phyloP scores from a whole-genome alignment of 2,113 vertebrate species.

The Oplegnathus fasciatus region DNA sequence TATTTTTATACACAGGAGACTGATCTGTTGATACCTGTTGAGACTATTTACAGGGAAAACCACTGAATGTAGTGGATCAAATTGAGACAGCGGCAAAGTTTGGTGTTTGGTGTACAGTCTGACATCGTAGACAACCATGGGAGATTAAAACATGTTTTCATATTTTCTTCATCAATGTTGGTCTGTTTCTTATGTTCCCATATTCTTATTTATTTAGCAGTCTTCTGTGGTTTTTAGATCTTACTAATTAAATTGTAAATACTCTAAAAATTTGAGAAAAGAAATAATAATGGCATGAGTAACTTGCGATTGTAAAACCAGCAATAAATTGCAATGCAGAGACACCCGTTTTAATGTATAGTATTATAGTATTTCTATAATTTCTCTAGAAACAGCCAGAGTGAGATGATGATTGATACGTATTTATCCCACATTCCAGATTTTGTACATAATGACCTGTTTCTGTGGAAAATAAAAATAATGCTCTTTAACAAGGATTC shows the following conservation, averaged over 20 bases:
- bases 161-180: slow-evolving; percentile 66
- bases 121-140: slow-evolving; percentile 77
- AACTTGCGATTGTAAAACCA: slow-evolving; percentile 87
- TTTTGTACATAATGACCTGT: slow-evolving; percentile 94
- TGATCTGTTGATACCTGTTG: slow-evolving; percentile 67
- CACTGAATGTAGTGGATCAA: slow-evolving; percentile 88
- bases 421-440: slow-evolving; percentile 95
- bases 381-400: slow-evolving; percentile 84
- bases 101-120: no score
- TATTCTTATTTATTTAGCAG: slow-evolving; percentile 88
- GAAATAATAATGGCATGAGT: slow-evolving; percentile 84
- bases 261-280: slow-evolving; percentile 79
- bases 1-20: slow-evolving; percentile 94
- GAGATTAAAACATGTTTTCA: slow-evolving; percentile 62
- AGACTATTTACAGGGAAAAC: slow-evolving; percentile 90
- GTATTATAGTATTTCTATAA: slow-evolving; percentile 84
- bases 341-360: slow-evolving; percentile 86
- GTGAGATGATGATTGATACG: slow-evolving; percentile 87
- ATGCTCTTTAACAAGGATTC: slow-evolving; percentile 86
- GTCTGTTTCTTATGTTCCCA: slow-evolving; percentile 74
- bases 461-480: slow-evolving; percentile 95
- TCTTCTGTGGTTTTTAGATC: slow-evolving; percentile 82
- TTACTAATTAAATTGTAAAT: slow-evolving; percentile 90
- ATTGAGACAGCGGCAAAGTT: slow-evolving; percentile 72
- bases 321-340: slow-evolving; percentile 91